Conservation (phyloP, 2,797 vertebrate genomes). For the Phoxinus dragarum region DNA sequence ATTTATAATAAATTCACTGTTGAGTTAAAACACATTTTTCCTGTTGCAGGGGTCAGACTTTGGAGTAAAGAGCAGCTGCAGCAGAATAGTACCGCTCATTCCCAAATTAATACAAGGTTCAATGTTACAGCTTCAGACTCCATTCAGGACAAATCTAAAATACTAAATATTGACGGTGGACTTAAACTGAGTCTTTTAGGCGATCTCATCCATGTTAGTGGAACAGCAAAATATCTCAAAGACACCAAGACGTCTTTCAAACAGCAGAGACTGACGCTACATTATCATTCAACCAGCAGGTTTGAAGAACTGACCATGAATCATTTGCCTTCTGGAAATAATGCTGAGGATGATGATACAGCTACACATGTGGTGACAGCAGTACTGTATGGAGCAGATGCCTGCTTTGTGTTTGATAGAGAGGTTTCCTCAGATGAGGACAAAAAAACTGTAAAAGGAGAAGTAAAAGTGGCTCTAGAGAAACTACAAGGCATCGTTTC, state of each 20-base stretch:
- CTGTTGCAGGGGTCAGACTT: not conserved
- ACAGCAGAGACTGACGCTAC: slow-evolving; percentile 16
- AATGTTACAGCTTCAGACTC: slow-evolving; percentile 33
- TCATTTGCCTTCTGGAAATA: not conserved
- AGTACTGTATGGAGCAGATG: slow-evolving; percentile 40
- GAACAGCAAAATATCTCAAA: slow-evolving; percentile 39
- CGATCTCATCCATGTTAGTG: slow-evolving; percentile 11
- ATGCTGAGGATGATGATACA: not conserved
- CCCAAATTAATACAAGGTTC: slow-evolving; percentile 24
- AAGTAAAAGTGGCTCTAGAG: not conserved
- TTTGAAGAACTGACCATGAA: slow-evolving; percentile 16
- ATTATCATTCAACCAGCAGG: slow-evolving; percentile 20
- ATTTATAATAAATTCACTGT: not conserved
- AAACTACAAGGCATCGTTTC: not conserved
- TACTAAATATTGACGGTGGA: not conserved
- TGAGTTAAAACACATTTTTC: no score
- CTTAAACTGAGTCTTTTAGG: slow-evolving; percentile 28
- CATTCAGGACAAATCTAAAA: slow-evolving; percentile 22
- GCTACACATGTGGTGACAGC: slow-evolving; percentile 46
- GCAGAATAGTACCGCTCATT: not conserved
- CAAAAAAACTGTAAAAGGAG: not conserved
- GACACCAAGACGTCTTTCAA: slow-evolving; percentile 35
- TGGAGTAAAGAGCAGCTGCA: slow-evolving; percentile 10
- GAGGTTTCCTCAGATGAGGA: not conserved
- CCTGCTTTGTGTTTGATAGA: slow-evolving; percentile 38